Evolutionary conservation across 2,888 invertebrate genomes (phyloP).

Genomic region (Toxonevra muliebris): DNA sequence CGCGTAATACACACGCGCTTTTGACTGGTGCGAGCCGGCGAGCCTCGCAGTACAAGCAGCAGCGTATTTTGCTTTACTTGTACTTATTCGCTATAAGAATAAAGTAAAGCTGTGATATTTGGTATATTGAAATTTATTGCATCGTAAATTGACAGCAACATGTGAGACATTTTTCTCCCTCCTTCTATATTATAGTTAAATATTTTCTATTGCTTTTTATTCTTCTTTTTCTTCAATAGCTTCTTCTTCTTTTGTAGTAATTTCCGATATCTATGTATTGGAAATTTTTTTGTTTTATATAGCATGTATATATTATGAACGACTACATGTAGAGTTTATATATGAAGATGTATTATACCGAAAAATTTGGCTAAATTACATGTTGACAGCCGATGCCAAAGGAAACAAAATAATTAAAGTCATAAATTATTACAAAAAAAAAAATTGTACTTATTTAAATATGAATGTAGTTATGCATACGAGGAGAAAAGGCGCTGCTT

Average conservation of each 20-base stretch:
- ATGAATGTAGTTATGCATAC: too few relatives aligned
- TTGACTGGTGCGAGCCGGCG: neutral
- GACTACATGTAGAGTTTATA: constrained; percentile 2
- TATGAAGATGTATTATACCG: constrained; percentile 12
- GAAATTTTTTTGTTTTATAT: constrained; percentile 4
- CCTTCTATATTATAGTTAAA: neutral
- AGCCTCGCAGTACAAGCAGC: neutral
- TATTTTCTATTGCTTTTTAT: neutral
- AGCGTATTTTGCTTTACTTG: constrained; percentile 10
- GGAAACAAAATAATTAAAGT: neutral
- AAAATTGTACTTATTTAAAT: too few relatives aligned
- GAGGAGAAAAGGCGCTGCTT: too few relatives aligned
- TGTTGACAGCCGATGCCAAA: constrained; percentile 10
- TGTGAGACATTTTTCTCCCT: constrained; percentile 39
- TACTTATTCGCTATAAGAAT: neutral
- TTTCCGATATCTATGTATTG: constrained; percentile 22
- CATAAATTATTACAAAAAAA: neutral
- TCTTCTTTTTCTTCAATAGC: neutral
- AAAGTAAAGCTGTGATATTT: constrained; percentile 12
- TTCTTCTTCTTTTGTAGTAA: constrained; percentile 8
- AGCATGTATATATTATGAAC: neutral
- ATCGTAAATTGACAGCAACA: constrained; percentile 58
- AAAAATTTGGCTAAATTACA: constrained; percentile 20
- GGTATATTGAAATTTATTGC: constrained; percentile 58
- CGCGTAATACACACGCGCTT: constrained; percentile 32